A percentile compares a stretch with the other conserved stretches of the same genome.
These are phyloP conservation scores for Caenorhabditis remanei DNA, from an alignment of 1,140 invertebrate genomes.

Conservation along the genomic window DNA sequence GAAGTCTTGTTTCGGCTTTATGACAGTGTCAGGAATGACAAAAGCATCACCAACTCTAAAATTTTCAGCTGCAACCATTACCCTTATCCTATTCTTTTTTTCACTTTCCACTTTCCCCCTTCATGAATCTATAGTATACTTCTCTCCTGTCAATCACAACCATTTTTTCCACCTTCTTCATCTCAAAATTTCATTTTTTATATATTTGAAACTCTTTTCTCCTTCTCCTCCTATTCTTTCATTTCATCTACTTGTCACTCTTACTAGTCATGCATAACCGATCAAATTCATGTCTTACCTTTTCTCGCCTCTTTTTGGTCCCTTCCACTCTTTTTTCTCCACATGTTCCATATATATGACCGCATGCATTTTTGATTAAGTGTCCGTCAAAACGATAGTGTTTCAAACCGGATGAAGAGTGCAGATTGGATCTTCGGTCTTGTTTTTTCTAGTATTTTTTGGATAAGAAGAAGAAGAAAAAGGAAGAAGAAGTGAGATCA, in stretches of 20 bases:
- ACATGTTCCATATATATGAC: constrained; percentile 48
- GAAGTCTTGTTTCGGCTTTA: too few species aligned
- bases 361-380: constrained; percentile 47
- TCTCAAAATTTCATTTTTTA: not conserved
- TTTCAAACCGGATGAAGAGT: not conserved
- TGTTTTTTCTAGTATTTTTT: not conserved
- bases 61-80: too few species aligned
- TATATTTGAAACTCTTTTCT: not conserved
- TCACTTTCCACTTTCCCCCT: too few species aligned
- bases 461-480: not conserved
- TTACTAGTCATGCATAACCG: constrained; percentile 46
- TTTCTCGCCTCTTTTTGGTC: not conserved
- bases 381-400: constrained; percentile 9
- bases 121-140: too few species aligned
- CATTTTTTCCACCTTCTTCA: too few species aligned
- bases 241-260: constrained; percentile 10
- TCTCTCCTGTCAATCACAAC: too few species aligned
- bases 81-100: too few species aligned
- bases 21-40: too few species aligned
- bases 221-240: not conserved
- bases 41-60: too few species aligned
- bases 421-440: constrained; percentile 24
- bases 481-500: not conserved
- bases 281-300: constrained; percentile 1
- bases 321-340: not conserved